These are phyloP conservation scores for Tetragonula clypearis DNA, from an alignment of 1,140 invertebrate genomes.

Conservation along the genomic window DNA sequence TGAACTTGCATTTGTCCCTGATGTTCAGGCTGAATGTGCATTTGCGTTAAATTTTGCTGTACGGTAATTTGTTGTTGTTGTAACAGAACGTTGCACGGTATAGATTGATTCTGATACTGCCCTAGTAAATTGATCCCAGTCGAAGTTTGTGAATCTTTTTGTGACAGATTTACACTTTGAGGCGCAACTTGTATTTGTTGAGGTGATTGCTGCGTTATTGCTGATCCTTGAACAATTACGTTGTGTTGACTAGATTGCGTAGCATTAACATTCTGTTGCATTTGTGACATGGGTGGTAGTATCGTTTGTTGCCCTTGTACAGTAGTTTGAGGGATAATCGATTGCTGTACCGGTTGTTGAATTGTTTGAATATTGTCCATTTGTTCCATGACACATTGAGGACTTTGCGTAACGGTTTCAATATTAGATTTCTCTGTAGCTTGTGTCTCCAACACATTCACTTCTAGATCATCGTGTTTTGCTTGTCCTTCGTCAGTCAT, in stretches of 20 bases:
- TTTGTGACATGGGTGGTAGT: conserved; percentile 42
- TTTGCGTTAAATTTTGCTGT: conserved; percentile 61
- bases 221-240: conserved; percentile 49
- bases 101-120: conserved; percentile 57
- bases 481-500: not conserved
- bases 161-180: conserved; percentile 47
- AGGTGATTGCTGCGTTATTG: conserved; percentile 51
- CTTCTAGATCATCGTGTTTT: conserved; percentile 52
- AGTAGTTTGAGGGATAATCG: conserved; percentile 45
- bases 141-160: conserved; percentile 58
- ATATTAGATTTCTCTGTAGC: conserved; percentile 5
- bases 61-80: conserved; percentile 58
- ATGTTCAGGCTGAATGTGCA: conserved; percentile 53
- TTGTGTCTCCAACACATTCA: conserved; percentile 48
- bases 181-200: conserved; percentile 57
- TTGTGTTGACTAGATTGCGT: conserved; percentile 63
- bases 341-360: conserved; percentile 51
- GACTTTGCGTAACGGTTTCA: conserved; percentile 39
- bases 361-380: conserved; percentile 48
- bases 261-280: conserved; percentile 62
- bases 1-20: conserved; percentile 61
- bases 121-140: conserved; percentile 39
- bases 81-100: conserved; percentile 57
- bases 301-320: conserved; percentile 62
- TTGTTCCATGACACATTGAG: conserved; percentile 55